Evolutionary conservation across 2,797 vertebrate genomes (phyloP).

Genomic region (Aulostomus chinensis): DNA sequence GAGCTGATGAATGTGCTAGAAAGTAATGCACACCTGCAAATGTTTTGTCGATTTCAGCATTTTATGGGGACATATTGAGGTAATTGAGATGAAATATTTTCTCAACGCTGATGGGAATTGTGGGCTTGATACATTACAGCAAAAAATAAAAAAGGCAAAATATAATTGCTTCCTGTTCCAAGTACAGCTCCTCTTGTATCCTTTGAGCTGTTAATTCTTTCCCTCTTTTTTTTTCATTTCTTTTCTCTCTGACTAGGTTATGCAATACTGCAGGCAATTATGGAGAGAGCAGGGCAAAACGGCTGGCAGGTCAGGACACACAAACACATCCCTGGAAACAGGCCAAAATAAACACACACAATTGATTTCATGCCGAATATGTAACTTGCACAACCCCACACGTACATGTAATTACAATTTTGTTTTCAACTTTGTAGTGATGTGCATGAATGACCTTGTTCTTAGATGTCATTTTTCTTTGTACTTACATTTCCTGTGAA

Average conservation of each 20-base stretch:
- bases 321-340: slow-evolving; percentile 34
- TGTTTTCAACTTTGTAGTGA: too few relatives aligned
- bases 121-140: neutral
- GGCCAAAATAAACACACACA: slow-evolving; percentile 17
- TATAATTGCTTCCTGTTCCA: slow-evolving; percentile 13
- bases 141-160: slow-evolving; percentile 12
- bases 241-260: slow-evolving; percentile 83
- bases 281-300: slow-evolving; percentile 96
- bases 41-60: slow-evolving; percentile 3
- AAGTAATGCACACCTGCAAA: slow-evolving; percentile 10
- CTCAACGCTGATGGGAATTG: neutral
- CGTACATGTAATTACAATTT: too few relatives aligned
- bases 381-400: slow-evolving; percentile 1
- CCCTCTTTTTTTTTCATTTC: slow-evolving; percentile 8
- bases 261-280: slow-evolving; percentile 97
- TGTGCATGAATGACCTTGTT: neutral
- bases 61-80: neutral
- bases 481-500: too few relatives aligned
- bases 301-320: slow-evolving; percentile 90
- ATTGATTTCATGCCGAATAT: neutral
- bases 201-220: slow-evolving; percentile 22
- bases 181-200: slow-evolving; percentile 1
- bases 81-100: slow-evolving; percentile 11
- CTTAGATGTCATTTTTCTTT: too few relatives aligned
- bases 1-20: neutral